A percentile compares a stretch with the other conserved stretches of the same genome.
These are phyloP conservation scores for Drosophila mayaguana DNA, from an alignment of 2,888 invertebrate species.

Conservation along the genomic window DNA sequence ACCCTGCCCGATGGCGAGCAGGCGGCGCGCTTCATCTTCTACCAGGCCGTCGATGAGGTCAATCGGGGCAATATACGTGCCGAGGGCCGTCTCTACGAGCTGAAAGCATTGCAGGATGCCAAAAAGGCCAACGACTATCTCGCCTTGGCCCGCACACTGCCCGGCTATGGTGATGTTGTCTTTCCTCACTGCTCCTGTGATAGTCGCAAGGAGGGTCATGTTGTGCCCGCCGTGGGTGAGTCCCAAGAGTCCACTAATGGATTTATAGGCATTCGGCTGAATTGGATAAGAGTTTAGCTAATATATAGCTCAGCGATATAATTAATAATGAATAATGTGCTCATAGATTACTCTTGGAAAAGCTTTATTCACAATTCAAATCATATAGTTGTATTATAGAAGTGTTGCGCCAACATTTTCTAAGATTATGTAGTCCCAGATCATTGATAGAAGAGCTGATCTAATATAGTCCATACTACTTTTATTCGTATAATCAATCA, in stretches of 20 bases:
- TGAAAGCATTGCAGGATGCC: slow-evolving; percentile 97
- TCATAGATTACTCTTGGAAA: neutral
- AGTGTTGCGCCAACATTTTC: neutral
- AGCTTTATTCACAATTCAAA: neutral
- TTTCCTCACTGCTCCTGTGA: slow-evolving; percentile 98
- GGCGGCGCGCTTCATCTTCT: slow-evolving; percentile 94
- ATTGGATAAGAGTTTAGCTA: neutral
- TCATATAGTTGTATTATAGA: neutral
- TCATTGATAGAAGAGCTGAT: neutral
- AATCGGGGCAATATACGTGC: slow-evolving; percentile 96
- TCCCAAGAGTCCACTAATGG: slow-evolving; percentile 32
- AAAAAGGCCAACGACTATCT: slow-evolving; percentile 95
- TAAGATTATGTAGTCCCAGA: no score
- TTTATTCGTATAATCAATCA: neutral
- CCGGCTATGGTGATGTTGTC: slow-evolving; percentile 96
- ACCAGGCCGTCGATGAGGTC: slow-evolving; percentile 98
- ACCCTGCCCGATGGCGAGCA: slow-evolving; percentile 89
- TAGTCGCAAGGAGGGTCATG: slow-evolving; percentile 94
- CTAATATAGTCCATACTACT: neutral
- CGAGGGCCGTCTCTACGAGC: slow-evolving; percentile 96
- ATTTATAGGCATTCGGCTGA: neutral
- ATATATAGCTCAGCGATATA: no score
- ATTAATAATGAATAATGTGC: no score
- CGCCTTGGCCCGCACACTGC: slow-evolving; percentile 92
- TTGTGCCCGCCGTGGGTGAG: slow-evolving; percentile 90